Evolutionary conservation across 2,797 vertebrate genomes (phyloP), one percentile per base, ranked within the genome.

Genomic region (Hipposideros larvatus): DNA sequence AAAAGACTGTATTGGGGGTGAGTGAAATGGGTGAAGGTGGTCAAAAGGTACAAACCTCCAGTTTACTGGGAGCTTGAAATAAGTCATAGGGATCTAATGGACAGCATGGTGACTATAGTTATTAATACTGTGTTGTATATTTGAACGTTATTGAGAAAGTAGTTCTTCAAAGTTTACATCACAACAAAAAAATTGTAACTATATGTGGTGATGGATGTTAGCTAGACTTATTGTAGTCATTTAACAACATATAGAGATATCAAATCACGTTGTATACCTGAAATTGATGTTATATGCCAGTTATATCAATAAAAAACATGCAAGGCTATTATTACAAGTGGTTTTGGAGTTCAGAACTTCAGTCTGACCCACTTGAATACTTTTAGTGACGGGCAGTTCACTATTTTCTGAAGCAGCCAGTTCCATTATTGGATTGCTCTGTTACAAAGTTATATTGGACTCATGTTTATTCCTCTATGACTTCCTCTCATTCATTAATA

Each of bases 401-500:
- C 57, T 48, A 21, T n/a, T 71, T 28, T 55, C 26, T 55, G 85
- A 93, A 65, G 26, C 18, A 90, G 66, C 31, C n/a, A 22, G 31
- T 57, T 92, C n/a, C 7, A 9, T 53, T 83, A 51, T 19, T 82
- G n/a, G 48, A 86, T 28, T 82, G 41, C 43, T 71, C 10, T 63
- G 21, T 90, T 75, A 87, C 80, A 79, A 84, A 55, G n/a, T 94
- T 79, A 59, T 11, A 96, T 7, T 88, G 91, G 93, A 55, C 34
- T 61, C 73, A 87, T 10, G 31, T 75, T 61, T 66, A 34, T 66
- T 94, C 66, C 63, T 75, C 16, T 41, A 7, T 41, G 21, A 78
- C 41, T 75, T 37, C 6, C 51, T 90, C 8, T 91, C 59, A 78
- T 65, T 92, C 9, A 55, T 79, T 90, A 59, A 83, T 78, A 31